These are phyloP conservation scores for Arion vulgaris DNA, from an alignment of 1,140 invertebrate genomes.

Conservation along the genomic window DNA sequence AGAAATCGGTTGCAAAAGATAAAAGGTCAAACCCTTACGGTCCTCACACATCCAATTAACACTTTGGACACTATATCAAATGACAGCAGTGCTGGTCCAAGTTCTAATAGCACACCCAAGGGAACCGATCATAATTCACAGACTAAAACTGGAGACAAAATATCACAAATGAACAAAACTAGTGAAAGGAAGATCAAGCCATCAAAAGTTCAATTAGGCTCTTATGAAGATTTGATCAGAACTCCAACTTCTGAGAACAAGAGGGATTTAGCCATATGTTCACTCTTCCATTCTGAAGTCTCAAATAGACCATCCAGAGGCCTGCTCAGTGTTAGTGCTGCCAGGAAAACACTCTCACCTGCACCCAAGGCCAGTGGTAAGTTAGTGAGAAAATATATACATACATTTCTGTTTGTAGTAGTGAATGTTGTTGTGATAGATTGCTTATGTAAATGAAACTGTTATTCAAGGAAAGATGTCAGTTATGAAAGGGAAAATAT, in stretches of 20 bases:
- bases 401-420: too few relatives aligned
- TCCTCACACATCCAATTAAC: constrained; percentile 60
- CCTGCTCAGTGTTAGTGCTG: not conserved
- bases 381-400: not conserved
- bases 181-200: constrained; percentile 74
- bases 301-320: constrained; percentile 22
- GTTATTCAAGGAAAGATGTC: too few relatives aligned
- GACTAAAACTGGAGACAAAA: constrained; percentile 1
- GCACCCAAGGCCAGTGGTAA: constrained; percentile 66
- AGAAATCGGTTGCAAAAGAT: constrained; percentile 51
- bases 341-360: constrained; percentile 4
- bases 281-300: constrained; percentile 51
- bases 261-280: constrained; percentile 53
- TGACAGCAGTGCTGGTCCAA: constrained; percentile 38
- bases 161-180: constrained; percentile 27
- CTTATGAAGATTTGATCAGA: constrained; percentile 50
- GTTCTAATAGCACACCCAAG: constrained; percentile 46
- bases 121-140: constrained; percentile 9
- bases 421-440: too few relatives aligned
- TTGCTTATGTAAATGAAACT: too few relatives aligned
- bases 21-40: constrained; percentile 62
- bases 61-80: constrained; percentile 21
- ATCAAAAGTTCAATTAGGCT: constrained; percentile 38
- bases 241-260: constrained; percentile 54
- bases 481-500: too few relatives aligned